Evolutionary conservation across 1,140 invertebrate genomes (phyloP).

Genomic region (Cydia fagiglandana): DNA sequence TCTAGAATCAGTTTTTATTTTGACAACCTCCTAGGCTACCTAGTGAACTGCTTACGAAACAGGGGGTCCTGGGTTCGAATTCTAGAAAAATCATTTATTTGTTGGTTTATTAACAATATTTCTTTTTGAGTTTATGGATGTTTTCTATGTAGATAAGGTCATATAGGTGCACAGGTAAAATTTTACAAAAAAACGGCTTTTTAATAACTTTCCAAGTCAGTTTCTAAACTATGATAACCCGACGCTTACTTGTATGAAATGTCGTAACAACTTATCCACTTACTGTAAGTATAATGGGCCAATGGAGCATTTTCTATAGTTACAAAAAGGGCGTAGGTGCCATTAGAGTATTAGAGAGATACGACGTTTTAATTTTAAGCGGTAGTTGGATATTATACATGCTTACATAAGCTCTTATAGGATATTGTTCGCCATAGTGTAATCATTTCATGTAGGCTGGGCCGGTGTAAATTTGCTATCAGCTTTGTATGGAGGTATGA

Average conservation of each 20-base stretch:
- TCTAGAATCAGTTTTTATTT: too few species aligned
- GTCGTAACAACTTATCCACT: constrained; percentile 10
- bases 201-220: background rate
- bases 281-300: background rate
- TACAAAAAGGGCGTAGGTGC: background rate
- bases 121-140: too few species aligned
- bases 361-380: background rate
- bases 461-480: constrained; percentile 32
- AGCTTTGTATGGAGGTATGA: constrained; percentile 1
- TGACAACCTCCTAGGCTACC: too few species aligned
- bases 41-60: too few species aligned
- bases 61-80: too few species aligned
- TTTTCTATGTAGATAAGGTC: too few species aligned
- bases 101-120: too few species aligned
- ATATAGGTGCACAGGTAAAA: too few species aligned
- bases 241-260: constrained; percentile 1
- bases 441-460: constrained; percentile 24
- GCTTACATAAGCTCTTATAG: constrained; percentile 26
- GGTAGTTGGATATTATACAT: background rate
- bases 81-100: too few species aligned
- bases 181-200: background rate
- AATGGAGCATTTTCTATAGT: background rate
- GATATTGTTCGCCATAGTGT: constrained; percentile 30
- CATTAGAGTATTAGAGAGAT: background rate
- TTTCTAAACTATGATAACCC: constrained; percentile 7